Evolutionary conservation across 2,797 vertebrate species (phyloP), one percentile per base, ranked within the genome.

Genomic region (Propithecus perrieri): DNA sequence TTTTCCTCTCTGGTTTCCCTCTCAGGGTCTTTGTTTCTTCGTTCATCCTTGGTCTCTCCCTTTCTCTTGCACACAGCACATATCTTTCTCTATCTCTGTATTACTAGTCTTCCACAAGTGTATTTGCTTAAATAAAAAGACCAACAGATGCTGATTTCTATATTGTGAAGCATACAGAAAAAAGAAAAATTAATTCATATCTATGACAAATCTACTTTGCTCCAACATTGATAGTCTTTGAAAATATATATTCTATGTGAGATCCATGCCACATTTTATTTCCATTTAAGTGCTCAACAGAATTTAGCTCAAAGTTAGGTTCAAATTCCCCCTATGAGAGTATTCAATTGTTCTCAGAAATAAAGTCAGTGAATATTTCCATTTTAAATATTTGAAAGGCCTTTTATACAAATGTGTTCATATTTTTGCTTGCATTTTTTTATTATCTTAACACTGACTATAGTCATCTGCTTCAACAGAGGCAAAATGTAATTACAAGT

Each of bases 331-430:
- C 30, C 69, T 35, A 43, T 81, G n/a, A 63, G 50, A 63, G 57
- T 71, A 53, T 95, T 92, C 48, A 87, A 2, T 95, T 97, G 38
- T 95, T 94, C 38, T 91, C 89, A 93, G 63, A 71, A 91, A 91
- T 89, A 90, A 89, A 95, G 48, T 46, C 41, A 85, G 26, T 67
- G 72, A 96, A 67, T 65, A 88, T 90, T 89, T 92, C 67, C 38
- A 90, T 87, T 90, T 96, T 43, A 97, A 89, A 75, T 80, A 85
- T 95, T 81, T 92, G 38, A 92, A 97, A 93, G 20, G 4, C 38
- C 11, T 75, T 88, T 71, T 33, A 41, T 15, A 17, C 28, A 91
- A 96, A 89, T 41, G 2, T 86, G 69, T 57, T 96, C 48, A n/a
- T 87, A 84, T 35, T 93, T 97, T 79, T 93, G 75, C 76, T 91